Evolutionary conservation across 2,888 invertebrate genomes (phyloP).

Genomic region (Drosophila pseudotakahashii): DNA sequence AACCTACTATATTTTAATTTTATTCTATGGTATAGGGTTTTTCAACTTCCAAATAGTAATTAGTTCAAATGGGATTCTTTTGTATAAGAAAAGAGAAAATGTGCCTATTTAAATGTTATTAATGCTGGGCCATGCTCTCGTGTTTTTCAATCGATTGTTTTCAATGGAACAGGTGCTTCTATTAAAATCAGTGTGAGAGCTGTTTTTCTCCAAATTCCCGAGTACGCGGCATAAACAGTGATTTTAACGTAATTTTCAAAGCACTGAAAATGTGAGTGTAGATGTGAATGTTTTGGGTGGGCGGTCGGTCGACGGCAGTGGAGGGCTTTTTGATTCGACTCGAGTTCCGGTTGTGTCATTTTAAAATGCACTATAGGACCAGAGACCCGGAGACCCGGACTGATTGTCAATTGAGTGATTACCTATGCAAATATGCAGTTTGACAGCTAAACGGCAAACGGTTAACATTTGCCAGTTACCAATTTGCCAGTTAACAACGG

Average conservation of each 20-base stretch:
- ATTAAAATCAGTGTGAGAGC: neutral
- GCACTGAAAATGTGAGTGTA: neutral
- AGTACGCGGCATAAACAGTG: slow-evolving; percentile 11
- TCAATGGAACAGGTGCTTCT: slow-evolving; percentile 24
- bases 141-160: slow-evolving; percentile 29
- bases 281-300: no score
- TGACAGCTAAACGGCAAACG: slow-evolving; percentile 17
- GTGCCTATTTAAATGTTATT: neutral
- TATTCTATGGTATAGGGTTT: no score
- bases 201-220: slow-evolving; percentile 15
- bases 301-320: neutral
- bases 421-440: slow-evolving; percentile 39
- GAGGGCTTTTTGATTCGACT: slow-evolving; percentile 4
- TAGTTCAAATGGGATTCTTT: neutral
- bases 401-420: slow-evolving; percentile 17
- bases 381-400: neutral
- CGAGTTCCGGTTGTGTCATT: slow-evolving; percentile 14
- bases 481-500: slow-evolving; percentile 9
- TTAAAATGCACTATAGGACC: slow-evolving; percentile 4
- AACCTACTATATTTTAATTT: no score
- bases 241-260: slow-evolving; percentile 7
- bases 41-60: no score
- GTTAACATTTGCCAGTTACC: slow-evolving; percentile 3
- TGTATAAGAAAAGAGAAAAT: no score
- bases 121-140: slow-evolving; percentile 2